These are phyloP conservation scores for Notoglanidium macrostoma DNA, from an alignment of 2,797 vertebrate species.

Conservation along the genomic window DNA sequence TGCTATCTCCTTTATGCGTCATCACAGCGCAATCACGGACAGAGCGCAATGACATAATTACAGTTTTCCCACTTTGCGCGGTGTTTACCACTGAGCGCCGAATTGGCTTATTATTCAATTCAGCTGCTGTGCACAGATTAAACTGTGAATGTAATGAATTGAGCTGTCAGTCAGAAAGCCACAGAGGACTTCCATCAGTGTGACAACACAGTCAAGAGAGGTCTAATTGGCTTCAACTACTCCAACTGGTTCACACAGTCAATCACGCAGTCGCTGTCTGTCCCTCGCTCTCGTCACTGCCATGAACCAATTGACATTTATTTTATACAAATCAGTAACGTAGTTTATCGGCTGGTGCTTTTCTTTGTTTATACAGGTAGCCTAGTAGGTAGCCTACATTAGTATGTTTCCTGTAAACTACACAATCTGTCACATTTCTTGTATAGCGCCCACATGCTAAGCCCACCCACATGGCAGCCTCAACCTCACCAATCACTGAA, in stretches of 20 bases:
- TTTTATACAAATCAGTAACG: conserved; percentile 2
- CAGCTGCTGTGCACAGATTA: conserved; percentile 67
- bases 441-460: not conserved
- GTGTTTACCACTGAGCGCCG: conserved; percentile 72
- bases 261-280: conserved; percentile 11
- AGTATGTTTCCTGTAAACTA: not conserved
- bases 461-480: not conserved
- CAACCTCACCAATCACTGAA: not conserved
- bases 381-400: not conserved
- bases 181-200: conserved; percentile 34
- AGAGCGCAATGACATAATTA: conserved; percentile 74
- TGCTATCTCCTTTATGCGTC: conserved; percentile 37
- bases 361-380: not conserved
- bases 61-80: conserved; percentile 71
- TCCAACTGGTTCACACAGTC: conserved; percentile 29
- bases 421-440: not conserved
- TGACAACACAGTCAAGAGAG: conserved; percentile 70
- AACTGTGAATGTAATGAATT: conserved; percentile 75
- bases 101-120: conserved; percentile 74
- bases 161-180: conserved; percentile 74
- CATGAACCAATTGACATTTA: not conserved
- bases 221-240: conserved; percentile 70
- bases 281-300: conserved; percentile 24
- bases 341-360: not conserved
- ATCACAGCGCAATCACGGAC: conserved; percentile 48